These are phyloP conservation scores for Microtus richardsoni DNA, from an alignment of 2,113 vertebrate genomes.

Conservation along the genomic window DNA sequence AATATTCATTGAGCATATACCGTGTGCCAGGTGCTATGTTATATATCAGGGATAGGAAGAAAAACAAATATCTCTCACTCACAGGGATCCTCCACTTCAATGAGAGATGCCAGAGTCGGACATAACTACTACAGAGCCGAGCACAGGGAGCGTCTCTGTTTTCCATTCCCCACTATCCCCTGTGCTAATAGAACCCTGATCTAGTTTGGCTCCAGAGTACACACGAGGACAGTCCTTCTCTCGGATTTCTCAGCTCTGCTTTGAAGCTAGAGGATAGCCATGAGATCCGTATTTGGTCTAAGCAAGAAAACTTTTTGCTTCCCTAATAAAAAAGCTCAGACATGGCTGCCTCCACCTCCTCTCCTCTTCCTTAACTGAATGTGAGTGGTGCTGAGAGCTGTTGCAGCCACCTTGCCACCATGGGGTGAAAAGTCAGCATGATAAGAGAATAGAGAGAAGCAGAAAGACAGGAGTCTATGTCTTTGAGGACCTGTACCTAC, in stretches of 20 bases:
- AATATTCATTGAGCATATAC: not conserved
- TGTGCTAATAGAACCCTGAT: not conserved
- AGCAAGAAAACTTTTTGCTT: constrained; percentile 15
- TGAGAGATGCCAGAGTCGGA: not conserved
- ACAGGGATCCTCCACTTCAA: not conserved
- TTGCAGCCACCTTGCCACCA: not conserved
- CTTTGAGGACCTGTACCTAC: not conserved
- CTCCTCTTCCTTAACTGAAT: not conserved
- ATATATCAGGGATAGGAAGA: not conserved
- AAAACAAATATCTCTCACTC: not conserved
- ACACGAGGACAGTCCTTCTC: not conserved
- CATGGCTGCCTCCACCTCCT: not conserved
- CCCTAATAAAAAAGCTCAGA: constrained; percentile 10
- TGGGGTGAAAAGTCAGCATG: not conserved
- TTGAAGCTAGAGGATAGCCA: not conserved
- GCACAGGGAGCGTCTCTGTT: not conserved
- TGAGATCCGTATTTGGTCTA: not conserved
- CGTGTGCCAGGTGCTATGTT: not conserved
- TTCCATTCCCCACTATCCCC: not conserved
- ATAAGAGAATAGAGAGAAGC: not conserved
- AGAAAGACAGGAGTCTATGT: not conserved
- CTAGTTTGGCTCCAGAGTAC: not conserved
- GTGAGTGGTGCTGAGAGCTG: not conserved
- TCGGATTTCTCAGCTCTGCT: not conserved
- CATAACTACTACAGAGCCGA: not conserved